Percentiles rank a stretch among this genome's conserved stretches.
Evolutionary conservation across 1,140 invertebrate species (phyloP).

Genomic region (Anastatus disparis): DNA sequence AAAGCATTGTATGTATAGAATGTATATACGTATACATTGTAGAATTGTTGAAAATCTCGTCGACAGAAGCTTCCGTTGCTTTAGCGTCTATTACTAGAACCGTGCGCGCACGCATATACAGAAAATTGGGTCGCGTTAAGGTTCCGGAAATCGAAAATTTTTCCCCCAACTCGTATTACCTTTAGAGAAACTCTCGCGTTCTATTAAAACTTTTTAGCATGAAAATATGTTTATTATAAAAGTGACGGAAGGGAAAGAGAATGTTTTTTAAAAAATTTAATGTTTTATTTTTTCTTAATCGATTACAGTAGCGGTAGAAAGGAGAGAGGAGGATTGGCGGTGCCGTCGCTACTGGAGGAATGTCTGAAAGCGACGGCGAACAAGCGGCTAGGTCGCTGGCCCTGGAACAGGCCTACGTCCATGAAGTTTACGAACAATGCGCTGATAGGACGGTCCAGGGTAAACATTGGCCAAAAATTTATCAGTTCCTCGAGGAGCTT

Average conservation of each 20-base stretch:
- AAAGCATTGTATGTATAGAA: no score
- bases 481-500: conserved; percentile 85
- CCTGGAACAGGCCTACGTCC: conserved; percentile 92
- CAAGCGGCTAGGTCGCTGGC: conserved; percentile 80
- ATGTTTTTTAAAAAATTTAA: no score
- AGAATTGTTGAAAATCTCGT: no score
- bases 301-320: conserved; percentile 51
- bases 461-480: conserved; percentile 84
- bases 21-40: no score
- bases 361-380: conserved; percentile 70
- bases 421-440: conserved; percentile 92
- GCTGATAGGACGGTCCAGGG: conserved; percentile 74
- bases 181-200: no score
- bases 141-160: neutral
- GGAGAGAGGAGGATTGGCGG: neutral
- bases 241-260: no score
- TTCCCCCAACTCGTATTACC: neutral
- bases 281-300: neutral
- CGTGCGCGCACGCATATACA: neutral
- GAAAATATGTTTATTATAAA: no score
- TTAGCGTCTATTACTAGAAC: no score
- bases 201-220: no score
- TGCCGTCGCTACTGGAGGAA: conserved; percentile 48
- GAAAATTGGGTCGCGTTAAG: neutral
- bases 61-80: no score